Base-by-base conservation (phyloP, 1,140 invertebrate genomes). In the Diorhabda sublineata region DNA sequence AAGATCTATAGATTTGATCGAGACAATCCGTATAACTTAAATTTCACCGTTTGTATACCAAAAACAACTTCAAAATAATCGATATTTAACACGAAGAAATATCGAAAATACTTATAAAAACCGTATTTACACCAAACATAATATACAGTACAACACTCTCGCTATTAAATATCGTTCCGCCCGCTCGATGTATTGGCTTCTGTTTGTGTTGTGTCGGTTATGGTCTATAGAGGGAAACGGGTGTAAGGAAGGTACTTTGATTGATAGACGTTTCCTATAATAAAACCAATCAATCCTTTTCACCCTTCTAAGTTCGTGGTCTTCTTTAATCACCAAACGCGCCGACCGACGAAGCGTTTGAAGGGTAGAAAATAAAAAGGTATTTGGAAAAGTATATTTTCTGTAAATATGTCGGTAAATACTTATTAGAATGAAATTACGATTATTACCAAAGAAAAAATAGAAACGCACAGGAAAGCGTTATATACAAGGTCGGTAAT, bases 141-240 rank as follows among this genome's bases (percentile, higher is more conserved):
- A 26, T 26, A 26, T 26, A 26, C 59, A 58, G 65, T 9, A 65
- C 69, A 61, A 64, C 69, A 58, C 57, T 58, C n/a, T 52, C n/a
- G 47, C 47, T n/a, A 52, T 52, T n/a, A 4, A 52, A n/a, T 52
- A 52, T 52, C 47, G 47, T 8, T 8, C n/a, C 47, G 47, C 6
- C 47, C 47, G 6, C 47, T 3, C 57, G 9, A 58, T 26, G 26
- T 8, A 42, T 58, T 65, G 45, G 7, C 65, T 64, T 64, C 45
- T 71, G 69, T 72, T 72, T 72, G 67, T 62, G 62, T 69, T 69
- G 67, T 62, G 62, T 69, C 64, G 67, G 67, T 11, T 44, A 42
- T 58, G 58, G 42, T 58, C 3, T 64, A 64, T 52, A 64, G 45
- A 52, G 44, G 5, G 47, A 41, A 41, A 6, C 59, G 63, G 26